phyloP scores from a whole-genome alignment of 2,113 vertebrate species.

The Trichechus manatus region DNA sequence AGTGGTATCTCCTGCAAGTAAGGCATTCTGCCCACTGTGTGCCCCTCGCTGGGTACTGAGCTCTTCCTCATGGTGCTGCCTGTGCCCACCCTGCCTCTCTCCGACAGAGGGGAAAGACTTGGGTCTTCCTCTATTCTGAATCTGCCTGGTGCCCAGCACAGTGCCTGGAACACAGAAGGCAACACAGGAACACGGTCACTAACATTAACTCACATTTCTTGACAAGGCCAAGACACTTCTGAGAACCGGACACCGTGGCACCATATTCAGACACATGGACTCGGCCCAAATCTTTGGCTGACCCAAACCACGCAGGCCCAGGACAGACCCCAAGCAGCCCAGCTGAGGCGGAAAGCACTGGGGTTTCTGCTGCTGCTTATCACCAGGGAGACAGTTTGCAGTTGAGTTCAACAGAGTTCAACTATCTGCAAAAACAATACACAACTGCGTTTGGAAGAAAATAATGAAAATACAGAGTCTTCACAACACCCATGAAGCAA shows the following conservation, averaged over 20 bases:
- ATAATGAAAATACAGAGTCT: too few species aligned
- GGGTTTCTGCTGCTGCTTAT: background rate
- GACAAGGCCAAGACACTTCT: background rate
- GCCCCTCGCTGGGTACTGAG: background rate
- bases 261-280: background rate
- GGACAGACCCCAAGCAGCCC: background rate
- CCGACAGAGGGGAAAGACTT: background rate
- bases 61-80: background rate
- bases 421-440: background rate
- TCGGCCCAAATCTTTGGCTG: background rate
- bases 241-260: background rate
- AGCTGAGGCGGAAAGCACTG: background rate
- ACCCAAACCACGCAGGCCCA: background rate
- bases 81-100: background rate
- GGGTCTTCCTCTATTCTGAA: background rate
- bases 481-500: background rate
- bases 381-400: accelerated
- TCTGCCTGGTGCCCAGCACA: background rate
- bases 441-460: background rate
- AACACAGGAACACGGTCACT: accelerated
- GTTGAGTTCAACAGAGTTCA: too few species aligned
- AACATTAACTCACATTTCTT: background rate
- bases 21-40: accelerated
- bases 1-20: background rate
- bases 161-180: background rate